Evolutionary conservation across 2,888 invertebrate species (phyloP), one percentile per base, ranked within the genome.

Genomic region (Sinopyrophorus schimmeli): DNA sequence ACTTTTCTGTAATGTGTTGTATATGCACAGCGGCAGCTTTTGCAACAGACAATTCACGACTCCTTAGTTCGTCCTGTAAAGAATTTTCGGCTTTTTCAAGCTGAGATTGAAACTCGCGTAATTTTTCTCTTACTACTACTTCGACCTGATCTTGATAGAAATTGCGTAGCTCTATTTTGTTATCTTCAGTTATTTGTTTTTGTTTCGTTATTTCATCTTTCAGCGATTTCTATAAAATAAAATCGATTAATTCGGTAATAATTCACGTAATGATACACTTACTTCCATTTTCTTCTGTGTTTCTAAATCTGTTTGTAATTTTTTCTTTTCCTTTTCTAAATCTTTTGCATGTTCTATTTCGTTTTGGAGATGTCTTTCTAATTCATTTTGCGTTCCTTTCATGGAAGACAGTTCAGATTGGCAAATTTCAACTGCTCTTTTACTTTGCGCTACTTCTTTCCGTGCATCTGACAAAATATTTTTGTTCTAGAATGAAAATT

Each of bases 121-220:
- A 74, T 66, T 91, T 91, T 41, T 79, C 79, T 46, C 84, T 75
- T 10, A 91, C 89, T 0, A 89, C 86, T 34, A 83, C 80, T 61
- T 91, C 90, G 6, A 91, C 76, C 72, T 91, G 90, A 56, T 84
- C 83, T 71, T 91, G 91, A 65, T 90, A 91, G 66, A 87, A 84
- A 21, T 80, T 77, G 59, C 86, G 83, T 9, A 90, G 71, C 50
- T 89, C 86, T 6, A 76, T 71, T 64, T 85, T 84, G 55, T 83
- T 84, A 1, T 79, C 72, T 46, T 86, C 86, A 30, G 81, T 66
- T 30, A 81, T 78, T 21, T 78, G 77, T 27, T 75, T 76, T 1
- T 76, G 67, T 47, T 64, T 65, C 17, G 58, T 58, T n/a, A 73
- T 37, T 46, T 72, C 69, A n/a, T 66, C 75, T 57, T 72, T 73